Base-by-base conservation (phyloP, 2,888 invertebrate genomes). In the Xylota segnis region DNA sequence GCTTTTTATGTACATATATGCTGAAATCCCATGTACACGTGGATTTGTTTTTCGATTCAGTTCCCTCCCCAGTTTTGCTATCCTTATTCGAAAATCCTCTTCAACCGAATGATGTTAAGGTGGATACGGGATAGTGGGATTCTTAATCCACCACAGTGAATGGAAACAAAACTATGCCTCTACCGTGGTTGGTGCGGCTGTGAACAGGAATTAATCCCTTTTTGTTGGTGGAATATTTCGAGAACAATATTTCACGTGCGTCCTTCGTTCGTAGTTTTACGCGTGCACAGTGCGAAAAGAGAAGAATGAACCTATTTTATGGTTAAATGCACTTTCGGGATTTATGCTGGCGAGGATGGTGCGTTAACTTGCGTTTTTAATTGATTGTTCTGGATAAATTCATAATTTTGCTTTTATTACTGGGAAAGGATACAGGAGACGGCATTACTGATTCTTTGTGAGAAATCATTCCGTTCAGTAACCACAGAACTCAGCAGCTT, bases 291-390 rank as follows among this genome's bases (percentile, higher is more conserved):
- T 6, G 34, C 7, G 14, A 4, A 4, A n/a, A 12, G 23, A 1
- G 23, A 34, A 7, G 32, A 18, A 29, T 14, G n/a, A 54, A 43
- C 9, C 32, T 18, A 58, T 70, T 70, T 70, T 45, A 70, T 32
- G 58, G 70, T 58, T 58, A 70, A 58, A 34, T 70, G 70, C 43
- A 70, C 70, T 34, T 34, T 18, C 58, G 23, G 45, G 32, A 70
- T 70, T 70, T 70, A 70, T 45, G 56, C n/a, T 7, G 29, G n/a
- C 43, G 32, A 34, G 45, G 70, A 32, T 4, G 10, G 40, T 54
- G 66, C 54, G 10, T 43, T 23, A 32, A 52, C 7, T 50, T 65
- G 32, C 23, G n/a, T n/a, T n/a, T 68, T 70, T 56, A 14, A 61
- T 56, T 27, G 43, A 70, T 43, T 43, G 16, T 16, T 12, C 40